Evolutionary conservation across 2,797 vertebrate species (phyloP).

Genomic region (Tachyglossus aculeatus): DNA sequence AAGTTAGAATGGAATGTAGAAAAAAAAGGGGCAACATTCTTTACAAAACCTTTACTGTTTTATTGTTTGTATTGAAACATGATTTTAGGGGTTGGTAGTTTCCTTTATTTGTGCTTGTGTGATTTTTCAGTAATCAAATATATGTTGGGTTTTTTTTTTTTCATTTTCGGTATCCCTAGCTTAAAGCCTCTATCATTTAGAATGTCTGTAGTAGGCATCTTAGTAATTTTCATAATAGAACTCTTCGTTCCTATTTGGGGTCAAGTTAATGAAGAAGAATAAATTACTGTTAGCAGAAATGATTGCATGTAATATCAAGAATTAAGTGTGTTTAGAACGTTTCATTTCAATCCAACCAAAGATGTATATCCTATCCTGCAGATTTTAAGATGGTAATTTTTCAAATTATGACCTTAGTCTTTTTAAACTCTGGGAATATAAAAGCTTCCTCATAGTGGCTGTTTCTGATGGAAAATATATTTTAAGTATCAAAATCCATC

Average conservation of each 20-base stretch:
- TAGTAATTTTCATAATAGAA: not conserved
- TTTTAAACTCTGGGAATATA: not conserved
- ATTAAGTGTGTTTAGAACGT: constrained; percentile 35
- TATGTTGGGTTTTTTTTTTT: not conserved
- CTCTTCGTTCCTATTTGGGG: not conserved
- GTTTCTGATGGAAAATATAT: too few species aligned
- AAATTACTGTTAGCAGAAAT: not conserved
- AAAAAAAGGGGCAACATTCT: not conserved
- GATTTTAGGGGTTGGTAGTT: too few species aligned
- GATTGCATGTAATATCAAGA: not conserved
- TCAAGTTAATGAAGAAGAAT: not conserved
- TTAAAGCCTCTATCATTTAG: not conserved
- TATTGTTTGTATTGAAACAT: not conserved
- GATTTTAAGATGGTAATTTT: not conserved
- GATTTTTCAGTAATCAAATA: not conserved
- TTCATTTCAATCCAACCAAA: not conserved
- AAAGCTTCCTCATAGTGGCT: too few species aligned
- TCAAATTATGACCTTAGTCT: not conserved
- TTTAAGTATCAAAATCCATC: too few species aligned
- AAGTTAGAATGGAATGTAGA: not conserved
- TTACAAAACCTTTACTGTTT: not conserved
- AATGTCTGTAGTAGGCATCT: not conserved
- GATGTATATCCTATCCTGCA: not conserved
- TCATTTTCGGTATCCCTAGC: not conserved
- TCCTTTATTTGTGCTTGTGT: too few species aligned